A percentile compares a stretch with the other conserved stretches of the same genome.
These are phyloP conservation scores for Urocolius indicus DNA, from an alignment of 2,113 vertebrate genomes.

Conservation along the genomic window DNA sequence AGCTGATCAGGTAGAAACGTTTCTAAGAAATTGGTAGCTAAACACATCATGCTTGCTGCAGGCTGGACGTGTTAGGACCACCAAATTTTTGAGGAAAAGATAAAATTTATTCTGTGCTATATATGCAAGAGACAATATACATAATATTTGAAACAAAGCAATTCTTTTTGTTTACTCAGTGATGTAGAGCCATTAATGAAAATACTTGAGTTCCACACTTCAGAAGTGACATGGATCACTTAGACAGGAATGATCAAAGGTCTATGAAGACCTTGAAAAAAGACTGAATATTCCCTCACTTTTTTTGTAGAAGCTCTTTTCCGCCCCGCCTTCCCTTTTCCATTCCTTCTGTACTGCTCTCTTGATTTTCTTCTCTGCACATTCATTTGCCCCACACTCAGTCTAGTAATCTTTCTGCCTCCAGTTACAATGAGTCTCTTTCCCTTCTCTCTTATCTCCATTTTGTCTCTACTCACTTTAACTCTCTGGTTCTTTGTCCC, in stretches of 20 bases:
- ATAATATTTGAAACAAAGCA: background rate
- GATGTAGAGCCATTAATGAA: background rate
- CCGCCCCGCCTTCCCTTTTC: background rate
- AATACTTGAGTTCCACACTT: background rate
- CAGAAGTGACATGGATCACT: background rate
- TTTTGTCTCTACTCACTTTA: background rate
- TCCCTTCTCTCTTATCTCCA: background rate
- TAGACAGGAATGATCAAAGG: background rate
- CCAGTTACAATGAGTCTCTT: background rate
- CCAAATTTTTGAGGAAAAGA: background rate
- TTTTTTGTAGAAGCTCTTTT: rapidly evolving
- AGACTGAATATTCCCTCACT: background rate
- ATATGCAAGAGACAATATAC: background rate
- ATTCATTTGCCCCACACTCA: background rate
- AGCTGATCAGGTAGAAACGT: background rate
- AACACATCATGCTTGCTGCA: background rate
- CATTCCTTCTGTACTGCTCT: background rate
- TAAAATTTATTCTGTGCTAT: background rate
- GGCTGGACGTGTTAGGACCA: background rate
- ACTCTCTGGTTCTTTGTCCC: rapidly evolving
- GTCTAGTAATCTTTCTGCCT: background rate
- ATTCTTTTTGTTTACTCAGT: background rate
- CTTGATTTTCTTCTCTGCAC: background rate
- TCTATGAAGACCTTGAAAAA: background rate
- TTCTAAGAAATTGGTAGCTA: background rate